Percentiles rank a stretch among this genome's conserved stretches.
phyloP scores from a whole-genome alignment of 1,140 invertebrate species.

The Cataglyphis hispanica region DNA sequence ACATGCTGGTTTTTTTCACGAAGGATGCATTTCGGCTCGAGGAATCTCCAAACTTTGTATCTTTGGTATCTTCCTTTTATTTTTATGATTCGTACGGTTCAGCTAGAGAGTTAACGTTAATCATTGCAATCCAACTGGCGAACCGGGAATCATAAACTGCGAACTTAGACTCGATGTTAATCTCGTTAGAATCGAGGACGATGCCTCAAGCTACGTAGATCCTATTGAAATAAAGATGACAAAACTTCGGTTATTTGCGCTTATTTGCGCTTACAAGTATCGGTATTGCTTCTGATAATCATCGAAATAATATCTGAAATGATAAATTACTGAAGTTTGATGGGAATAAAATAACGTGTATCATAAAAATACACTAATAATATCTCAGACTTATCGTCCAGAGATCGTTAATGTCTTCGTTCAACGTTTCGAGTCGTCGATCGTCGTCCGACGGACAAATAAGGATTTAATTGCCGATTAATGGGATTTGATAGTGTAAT shows the following conservation, averaged over 20 bases:
- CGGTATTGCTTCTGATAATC: constrained; percentile 2
- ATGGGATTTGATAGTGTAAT: constrained; percentile 47
- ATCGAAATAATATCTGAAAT: constrained; percentile 1
- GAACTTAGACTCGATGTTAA: constrained; percentile 27
- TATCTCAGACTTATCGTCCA: neutral
- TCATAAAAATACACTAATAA: neutral
- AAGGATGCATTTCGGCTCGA: neutral
- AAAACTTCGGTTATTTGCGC: neutral
- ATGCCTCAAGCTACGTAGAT: neutral
- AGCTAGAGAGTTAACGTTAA: neutral
- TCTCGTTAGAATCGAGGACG: neutral
- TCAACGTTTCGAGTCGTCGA: constrained; percentile 17
- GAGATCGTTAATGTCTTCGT: constrained; percentile 27
- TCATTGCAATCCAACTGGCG: neutral
- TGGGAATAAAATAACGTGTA: neutral
- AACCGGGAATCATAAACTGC: constrained; percentile 23
- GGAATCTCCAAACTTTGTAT: constrained; percentile 39
- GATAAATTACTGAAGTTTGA: neutral
- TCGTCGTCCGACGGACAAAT: neutral
- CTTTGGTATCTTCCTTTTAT: constrained; percentile 32
- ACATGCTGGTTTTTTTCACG: neutral
- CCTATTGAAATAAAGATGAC: neutral
- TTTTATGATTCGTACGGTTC: constrained; percentile 1
- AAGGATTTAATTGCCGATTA: constrained; percentile 31
- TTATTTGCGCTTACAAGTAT: neutral